These are phyloP conservation scores for Limenitis camilla DNA, from an alignment of 2,888 invertebrate genomes.

Conservation along the genomic window DNA sequence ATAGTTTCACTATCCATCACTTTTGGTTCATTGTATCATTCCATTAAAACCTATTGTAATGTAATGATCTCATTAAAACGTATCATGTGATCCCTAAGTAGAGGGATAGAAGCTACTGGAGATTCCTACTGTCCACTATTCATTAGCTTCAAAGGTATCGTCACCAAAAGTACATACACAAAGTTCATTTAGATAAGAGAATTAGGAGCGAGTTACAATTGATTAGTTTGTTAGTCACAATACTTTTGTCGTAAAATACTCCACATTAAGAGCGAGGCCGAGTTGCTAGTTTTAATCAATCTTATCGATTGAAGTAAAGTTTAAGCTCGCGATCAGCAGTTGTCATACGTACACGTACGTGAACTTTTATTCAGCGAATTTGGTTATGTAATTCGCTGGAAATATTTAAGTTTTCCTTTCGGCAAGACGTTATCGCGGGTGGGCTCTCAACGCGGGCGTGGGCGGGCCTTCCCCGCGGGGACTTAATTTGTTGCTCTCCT, in stretches of 20 bases:
- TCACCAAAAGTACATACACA: too few relatives aligned
- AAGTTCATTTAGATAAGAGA: too few relatives aligned
- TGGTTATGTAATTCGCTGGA: slow-evolving; percentile 64
- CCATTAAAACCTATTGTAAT: too few relatives aligned
- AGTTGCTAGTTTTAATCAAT: neutral
- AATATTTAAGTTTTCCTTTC: slow-evolving; percentile 70
- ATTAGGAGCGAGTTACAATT: too few relatives aligned
- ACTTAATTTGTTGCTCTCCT: slow-evolving; percentile 75
- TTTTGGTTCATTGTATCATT: too few relatives aligned
- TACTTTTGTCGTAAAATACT: neutral
- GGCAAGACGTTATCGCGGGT: slow-evolving; percentile 65
- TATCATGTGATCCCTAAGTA: too few relatives aligned
- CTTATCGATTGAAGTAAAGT: slow-evolving; percentile 4
- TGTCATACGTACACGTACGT: slow-evolving; percentile 52
- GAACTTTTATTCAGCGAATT: slow-evolving; percentile 63
- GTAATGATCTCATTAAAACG: too few relatives aligned
- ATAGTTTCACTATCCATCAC: too few relatives aligned
- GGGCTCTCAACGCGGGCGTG: slow-evolving; percentile 56
- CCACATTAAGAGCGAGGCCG: neutral
- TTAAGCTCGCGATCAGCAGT: slow-evolving; percentile 18
- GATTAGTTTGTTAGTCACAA: too few relatives aligned
- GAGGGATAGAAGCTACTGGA: too few relatives aligned
- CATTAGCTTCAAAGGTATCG: too few relatives aligned
- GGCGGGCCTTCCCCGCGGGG: slow-evolving; percentile 61
- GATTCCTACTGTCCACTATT: too few relatives aligned